These are phyloP conservation scores for Neogale vison DNA, from an alignment of 2,113 vertebrate species.

Conservation along the genomic window DNA sequence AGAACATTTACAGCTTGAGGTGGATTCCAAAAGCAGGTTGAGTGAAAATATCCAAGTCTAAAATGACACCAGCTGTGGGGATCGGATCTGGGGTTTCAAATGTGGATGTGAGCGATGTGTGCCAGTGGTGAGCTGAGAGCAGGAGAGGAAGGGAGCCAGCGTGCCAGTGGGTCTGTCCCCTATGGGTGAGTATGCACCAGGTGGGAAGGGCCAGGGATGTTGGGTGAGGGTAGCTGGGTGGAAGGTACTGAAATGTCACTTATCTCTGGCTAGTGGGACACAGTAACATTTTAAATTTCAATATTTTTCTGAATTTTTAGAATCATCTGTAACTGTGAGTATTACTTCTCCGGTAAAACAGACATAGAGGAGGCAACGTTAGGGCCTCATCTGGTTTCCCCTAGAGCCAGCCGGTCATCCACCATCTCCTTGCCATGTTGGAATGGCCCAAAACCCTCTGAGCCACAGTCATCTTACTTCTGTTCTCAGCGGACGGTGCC, in stretches of 20 bases:
- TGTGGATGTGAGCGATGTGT: fast-evolving
- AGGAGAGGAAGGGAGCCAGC: neutral
- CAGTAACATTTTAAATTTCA: neutral
- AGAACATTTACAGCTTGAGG: neutral
- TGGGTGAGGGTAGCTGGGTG: fast-evolving
- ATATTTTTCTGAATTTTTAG: neutral
- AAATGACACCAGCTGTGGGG: neutral
- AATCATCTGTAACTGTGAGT: neutral
- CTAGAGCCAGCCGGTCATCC: neutral
- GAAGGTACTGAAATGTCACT: neutral
- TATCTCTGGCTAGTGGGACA: neutral
- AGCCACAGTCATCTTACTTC: neutral
- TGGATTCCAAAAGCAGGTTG: neutral
- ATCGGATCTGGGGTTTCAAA: neutral
- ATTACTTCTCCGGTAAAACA: neutral
- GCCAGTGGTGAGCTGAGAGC: neutral
- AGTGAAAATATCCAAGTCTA: neutral
- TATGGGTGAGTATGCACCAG: fast-evolving
- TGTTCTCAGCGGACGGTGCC: neutral
- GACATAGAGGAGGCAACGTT: neutral
- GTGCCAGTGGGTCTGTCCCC: neutral
- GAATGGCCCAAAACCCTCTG: neutral
- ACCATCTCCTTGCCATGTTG: neutral
- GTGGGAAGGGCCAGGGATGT: fast-evolving
- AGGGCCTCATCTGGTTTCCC: neutral